Evolutionary conservation across 2,113 vertebrate species (phyloP).

Genomic region (Furnarius figulus): DNA sequence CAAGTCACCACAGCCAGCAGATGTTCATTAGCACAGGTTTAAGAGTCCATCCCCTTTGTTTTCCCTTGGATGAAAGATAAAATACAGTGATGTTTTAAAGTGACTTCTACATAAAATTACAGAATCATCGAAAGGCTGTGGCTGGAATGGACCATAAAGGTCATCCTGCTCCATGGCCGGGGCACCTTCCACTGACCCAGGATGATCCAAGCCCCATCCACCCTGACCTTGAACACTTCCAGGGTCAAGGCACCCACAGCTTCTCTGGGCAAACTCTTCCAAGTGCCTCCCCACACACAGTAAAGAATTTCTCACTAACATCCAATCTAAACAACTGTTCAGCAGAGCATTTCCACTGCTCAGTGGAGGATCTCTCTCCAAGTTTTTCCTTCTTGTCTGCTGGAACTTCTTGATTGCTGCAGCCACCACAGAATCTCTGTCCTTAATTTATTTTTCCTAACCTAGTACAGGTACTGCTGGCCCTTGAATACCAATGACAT

Average conservation of each 20-base stretch:
- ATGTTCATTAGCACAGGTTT: not conserved
- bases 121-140: not conserved
- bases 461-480: fast-evolving
- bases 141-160: not conserved
- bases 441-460: not conserved
- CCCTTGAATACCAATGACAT: not conserved
- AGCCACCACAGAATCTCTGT: not conserved
- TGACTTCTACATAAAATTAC: not conserved
- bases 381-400: not conserved
- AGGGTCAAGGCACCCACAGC: not conserved
- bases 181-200: not conserved
- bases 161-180: not conserved
- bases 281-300: not conserved
- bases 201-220: not conserved
- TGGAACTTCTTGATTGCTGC: not conserved
- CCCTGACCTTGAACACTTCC: not conserved
- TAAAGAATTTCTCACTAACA: not conserved
- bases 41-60: not conserved
- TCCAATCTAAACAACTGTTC: not conserved
- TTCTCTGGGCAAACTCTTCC: not conserved
- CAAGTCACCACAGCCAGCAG: not conserved
- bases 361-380: not conserved
- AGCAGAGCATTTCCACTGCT: not conserved
- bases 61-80: not conserved
- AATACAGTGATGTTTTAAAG: not conserved